phyloP scores from a whole-genome alignment of 2,113 vertebrate species.

The Puntigrus tetrazona region DNA sequence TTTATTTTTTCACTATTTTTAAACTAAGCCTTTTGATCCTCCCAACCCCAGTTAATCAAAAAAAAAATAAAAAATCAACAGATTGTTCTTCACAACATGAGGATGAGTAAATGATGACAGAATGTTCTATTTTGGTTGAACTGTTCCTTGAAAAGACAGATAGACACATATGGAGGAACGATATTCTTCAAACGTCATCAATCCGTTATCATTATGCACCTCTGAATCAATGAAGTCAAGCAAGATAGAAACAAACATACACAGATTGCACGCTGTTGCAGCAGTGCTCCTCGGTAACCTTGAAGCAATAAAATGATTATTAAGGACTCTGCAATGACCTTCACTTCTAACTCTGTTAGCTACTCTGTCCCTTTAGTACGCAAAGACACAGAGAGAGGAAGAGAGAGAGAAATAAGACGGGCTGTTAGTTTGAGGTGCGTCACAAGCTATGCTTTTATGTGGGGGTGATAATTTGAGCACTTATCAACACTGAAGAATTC shows the following conservation, averaged over 20 bases:
- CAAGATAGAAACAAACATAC: conserved; percentile 34
- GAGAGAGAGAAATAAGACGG: background rate
- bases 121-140: background rate
- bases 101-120: background rate
- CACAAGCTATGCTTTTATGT: conserved; percentile 51
- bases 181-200: background rate
- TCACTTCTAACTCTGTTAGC: conserved; percentile 49
- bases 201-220: background rate
- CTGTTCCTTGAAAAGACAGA: background rate
- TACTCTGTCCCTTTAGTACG: background rate
- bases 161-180: background rate
- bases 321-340: conserved; percentile 50
- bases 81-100: background rate
- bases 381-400: conserved; percentile 13
- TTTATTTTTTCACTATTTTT: background rate
- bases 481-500: conserved; percentile 51
- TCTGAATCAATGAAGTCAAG: background rate
- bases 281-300: conserved; percentile 46
- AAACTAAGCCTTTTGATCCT: too few relatives aligned
- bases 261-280: conserved; percentile 5
- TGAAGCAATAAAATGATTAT: conserved; percentile 49
- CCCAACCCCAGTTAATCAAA: background rate
- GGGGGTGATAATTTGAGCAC: conserved; percentile 48
- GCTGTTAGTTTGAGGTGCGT: conserved; percentile 44
- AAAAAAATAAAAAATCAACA: background rate